Percentiles rank a stretch among this genome's conserved stretches.
Conservation (phyloP, 2,113 vertebrate genomes). For the Cepphus grylle region DNA sequence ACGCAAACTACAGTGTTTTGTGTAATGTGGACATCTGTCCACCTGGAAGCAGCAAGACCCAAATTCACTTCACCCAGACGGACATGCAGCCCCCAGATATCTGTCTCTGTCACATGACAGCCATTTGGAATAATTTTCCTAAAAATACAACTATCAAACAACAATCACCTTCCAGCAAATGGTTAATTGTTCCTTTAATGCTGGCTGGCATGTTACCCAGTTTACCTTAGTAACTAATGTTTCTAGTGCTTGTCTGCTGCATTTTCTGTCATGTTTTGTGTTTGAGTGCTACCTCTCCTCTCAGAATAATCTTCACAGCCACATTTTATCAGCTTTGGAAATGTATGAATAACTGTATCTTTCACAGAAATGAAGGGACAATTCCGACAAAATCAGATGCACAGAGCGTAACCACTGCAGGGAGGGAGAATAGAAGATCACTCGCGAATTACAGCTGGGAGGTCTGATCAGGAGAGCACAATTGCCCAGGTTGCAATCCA, state of each 20-base stretch:
- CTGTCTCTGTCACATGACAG: neutral
- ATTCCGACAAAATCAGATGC: neutral
- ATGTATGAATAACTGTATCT: neutral
- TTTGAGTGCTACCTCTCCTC: neutral
- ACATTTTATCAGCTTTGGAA: neutral
- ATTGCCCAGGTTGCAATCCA: neutral
- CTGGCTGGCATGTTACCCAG: neutral
- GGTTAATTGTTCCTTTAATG: neutral
- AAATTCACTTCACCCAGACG: neutral
- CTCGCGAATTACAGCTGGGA: neutral
- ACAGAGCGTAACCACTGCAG: rapidly evolving
- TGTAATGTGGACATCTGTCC: neutral
- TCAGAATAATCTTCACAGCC: neutral
- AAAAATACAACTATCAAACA: neutral
- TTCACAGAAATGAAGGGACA: neutral
- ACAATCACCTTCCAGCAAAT: neutral
- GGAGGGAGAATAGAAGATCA: neutral
- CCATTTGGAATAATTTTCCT: neutral
- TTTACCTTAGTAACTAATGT: neutral
- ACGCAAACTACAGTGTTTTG: neutral
- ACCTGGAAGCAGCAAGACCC: neutral
- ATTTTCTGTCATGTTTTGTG: neutral
- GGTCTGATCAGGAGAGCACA: neutral
- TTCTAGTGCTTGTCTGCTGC: neutral
- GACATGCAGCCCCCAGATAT: neutral